Evolutionary conservation across 1,140 invertebrate species (phyloP).

Genomic region (Brachionus angularis): DNA sequence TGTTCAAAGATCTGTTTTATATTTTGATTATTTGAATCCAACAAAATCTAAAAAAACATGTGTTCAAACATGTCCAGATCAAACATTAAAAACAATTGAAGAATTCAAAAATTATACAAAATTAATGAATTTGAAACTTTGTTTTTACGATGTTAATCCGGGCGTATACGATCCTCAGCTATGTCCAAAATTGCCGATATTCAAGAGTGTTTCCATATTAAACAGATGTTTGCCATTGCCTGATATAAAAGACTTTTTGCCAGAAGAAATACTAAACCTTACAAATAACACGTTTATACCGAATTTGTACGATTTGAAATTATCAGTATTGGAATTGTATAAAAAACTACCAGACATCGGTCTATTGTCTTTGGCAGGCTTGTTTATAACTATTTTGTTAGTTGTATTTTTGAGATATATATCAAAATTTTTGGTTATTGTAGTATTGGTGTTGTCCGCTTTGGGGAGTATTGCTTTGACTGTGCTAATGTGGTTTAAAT

Average conservation of each 20-base stretch:
- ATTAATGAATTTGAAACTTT: slow-evolving; percentile 69
- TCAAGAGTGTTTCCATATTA: slow-evolving; percentile 37
- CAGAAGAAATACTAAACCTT: no score
- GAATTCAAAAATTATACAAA: slow-evolving; percentile 73
- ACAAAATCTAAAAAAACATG: slow-evolving; percentile 77
- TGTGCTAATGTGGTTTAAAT: slow-evolving; percentile 79
- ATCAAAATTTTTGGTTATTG: slow-evolving; percentile 75
- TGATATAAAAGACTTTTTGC: neutral
- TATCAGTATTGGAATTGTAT: slow-evolving; percentile 19
- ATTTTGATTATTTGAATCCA: slow-evolving; percentile 73
- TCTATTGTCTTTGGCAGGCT: slow-evolving; percentile 50
- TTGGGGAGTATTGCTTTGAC: slow-evolving; percentile 69
- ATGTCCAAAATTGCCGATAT: slow-evolving; percentile 51
- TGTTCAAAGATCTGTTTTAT: slow-evolving; percentile 69
- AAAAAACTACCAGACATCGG: slow-evolving; percentile 15
- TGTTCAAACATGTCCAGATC: slow-evolving; percentile 77
- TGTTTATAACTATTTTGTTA: slow-evolving; percentile 75
- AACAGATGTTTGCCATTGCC: slow-evolving; percentile 1
- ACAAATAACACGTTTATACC: no score
- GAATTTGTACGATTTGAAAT: neutral
- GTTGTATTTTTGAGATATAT: slow-evolving; percentile 77
- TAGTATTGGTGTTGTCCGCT: slow-evolving; percentile 74
- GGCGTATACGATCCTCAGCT: slow-evolving; percentile 49
- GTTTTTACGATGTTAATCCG: slow-evolving; percentile 56
- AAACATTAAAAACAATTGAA: slow-evolving; percentile 63